Conservation (phyloP, 2,113 vertebrate species). For the Saimiri boliviensis region DNA sequence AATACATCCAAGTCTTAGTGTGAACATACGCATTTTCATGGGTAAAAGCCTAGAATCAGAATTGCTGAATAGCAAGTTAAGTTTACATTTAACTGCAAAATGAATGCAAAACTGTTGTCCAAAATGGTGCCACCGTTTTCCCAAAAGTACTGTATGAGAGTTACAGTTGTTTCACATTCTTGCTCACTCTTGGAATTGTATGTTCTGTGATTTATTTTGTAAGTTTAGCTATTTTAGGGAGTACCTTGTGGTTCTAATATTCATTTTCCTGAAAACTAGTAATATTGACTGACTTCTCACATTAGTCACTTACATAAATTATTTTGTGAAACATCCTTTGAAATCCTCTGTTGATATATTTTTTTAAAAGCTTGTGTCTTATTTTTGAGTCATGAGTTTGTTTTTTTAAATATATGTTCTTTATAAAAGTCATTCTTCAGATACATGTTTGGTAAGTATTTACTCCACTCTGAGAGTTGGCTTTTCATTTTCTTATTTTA, state of each 20-base stretch:
- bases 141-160: background rate
- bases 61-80: background rate
- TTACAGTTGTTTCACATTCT: background rate
- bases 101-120: background rate
- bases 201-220: background rate
- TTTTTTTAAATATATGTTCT: background rate
- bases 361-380: background rate
- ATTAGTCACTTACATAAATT: background rate
- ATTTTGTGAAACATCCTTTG: background rate
- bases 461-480: background rate
- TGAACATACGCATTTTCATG: background rate
- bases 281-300: background rate
- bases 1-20: background rate
- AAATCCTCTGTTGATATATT: background rate
- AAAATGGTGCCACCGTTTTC: background rate
- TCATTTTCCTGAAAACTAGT: background rate
- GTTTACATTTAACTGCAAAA: background rate
- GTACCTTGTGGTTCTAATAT: background rate
- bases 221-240: background rate
- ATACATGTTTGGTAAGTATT: background rate
- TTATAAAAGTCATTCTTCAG: background rate
- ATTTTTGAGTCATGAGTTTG: background rate
- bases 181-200: background rate
- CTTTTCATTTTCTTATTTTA: constrained; percentile 19
- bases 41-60: background rate